These are phyloP conservation scores for Ochotona princeps DNA, from an alignment of 2,113 vertebrate species.

Conservation along the genomic window DNA sequence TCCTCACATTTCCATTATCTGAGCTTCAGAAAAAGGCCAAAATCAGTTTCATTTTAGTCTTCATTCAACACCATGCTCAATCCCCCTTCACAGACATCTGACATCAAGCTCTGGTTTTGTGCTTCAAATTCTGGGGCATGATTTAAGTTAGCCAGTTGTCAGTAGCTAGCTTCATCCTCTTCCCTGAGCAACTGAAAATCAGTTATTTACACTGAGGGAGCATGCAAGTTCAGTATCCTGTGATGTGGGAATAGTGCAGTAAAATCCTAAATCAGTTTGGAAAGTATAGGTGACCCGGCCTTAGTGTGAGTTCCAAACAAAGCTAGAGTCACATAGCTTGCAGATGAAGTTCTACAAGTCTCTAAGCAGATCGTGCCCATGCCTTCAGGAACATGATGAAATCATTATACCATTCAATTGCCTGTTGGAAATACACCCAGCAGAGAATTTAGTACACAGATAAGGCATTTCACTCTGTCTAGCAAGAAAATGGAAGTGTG, in stretches of 20 bases:
- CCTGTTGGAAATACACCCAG: neutral
- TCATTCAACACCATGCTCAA: neutral
- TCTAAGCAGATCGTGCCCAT: neutral
- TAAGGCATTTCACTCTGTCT: neutral
- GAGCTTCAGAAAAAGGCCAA: neutral
- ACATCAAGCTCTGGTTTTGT: neutral
- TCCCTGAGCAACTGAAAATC: constrained; percentile 15
- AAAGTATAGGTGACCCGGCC: neutral
- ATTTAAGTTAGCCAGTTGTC: neutral
- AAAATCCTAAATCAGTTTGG: constrained; percentile 33
- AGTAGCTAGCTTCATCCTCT: neutral
- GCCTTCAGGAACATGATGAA: neutral
- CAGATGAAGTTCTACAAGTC: neutral
- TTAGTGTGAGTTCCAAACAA: neutral
- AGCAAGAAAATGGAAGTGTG: neutral
- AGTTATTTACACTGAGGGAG: neutral
- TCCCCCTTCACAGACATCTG: neutral
- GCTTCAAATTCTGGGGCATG: neutral
- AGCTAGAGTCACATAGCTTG: no score
- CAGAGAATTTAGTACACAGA: neutral
- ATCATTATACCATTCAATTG: neutral
- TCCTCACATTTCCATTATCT: neutral
- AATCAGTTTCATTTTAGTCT: constrained; percentile 40
- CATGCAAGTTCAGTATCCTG: neutral
- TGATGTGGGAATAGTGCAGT: constrained; percentile 5